Base-by-base conservation (phyloP, 64 coral and sea anemone species). In the Porites lutea region DNA sequence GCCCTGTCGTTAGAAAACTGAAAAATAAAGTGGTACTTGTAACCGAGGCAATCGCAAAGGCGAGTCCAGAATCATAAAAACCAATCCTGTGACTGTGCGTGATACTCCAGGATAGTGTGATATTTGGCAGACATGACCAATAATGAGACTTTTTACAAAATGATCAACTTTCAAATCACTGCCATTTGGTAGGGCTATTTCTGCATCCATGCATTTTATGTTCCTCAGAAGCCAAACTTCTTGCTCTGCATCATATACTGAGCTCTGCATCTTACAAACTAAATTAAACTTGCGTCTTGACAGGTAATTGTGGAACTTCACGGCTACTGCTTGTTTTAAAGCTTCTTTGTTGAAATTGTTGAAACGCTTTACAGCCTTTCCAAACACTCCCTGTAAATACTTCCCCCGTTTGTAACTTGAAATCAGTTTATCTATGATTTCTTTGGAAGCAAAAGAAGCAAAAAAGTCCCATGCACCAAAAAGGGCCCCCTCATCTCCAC, bases 1-100 rank as follows among this genome's bases (percentile, higher is more conserved):
- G 65, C 89, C 22, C 89, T 78, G 58, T 83, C 77, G 63, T 91
- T 75, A 6, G 87, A 89, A 79, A 88, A 90, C 55, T 90, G 75
- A 73, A 90, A 90, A 51, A 90, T 59, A 81, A 90, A 90, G 52
- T 89, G 73, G 54, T 89, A 61, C 27, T 47, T 79, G 43, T 20
- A 90, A 49, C 6, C 52, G n/a, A 68, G 88, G 58, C 46, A 90
- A 62, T n/a, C 88, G n/a, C 65, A 90, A 90, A 57, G 84, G 89
- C 8, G 83, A 47, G 47, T 92, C 89, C 2, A 91, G 49, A 37
- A 91, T 91, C 89, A 91, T 91, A 71, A 72, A 80, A 18, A 91
- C 77, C 37, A 92, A 52, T 19, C 89, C 67, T 44, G 89, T 92
- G n/a, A 92, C 68, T 50, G 89, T 92, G 6, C 89, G 4, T 27